Conservation (phyloP, 2,888 invertebrate species). For the Nymphalis urticae region DNA sequence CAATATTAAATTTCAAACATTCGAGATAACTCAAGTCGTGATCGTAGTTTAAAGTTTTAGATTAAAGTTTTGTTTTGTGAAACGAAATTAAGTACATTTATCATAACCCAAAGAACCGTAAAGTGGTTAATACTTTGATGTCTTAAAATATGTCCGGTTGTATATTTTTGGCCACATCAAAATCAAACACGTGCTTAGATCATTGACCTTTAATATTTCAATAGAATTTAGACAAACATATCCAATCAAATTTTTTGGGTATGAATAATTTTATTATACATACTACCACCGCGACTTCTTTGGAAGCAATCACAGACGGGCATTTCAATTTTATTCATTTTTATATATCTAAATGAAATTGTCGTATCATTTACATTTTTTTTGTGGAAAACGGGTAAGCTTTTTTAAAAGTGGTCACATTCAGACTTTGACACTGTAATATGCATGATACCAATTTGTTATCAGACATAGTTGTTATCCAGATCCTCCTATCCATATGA, state of each 20-base stretch:
- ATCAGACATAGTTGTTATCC: constrained; percentile 22
- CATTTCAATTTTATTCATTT: too few species aligned
- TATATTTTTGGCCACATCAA: constrained; percentile 26
- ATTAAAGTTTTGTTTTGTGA: background rate
- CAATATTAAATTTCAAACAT: constrained; percentile 11
- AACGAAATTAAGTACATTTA: background rate
- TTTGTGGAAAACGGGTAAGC: too few species aligned
- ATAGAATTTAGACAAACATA: constrained; percentile 1
- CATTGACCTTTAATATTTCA: constrained; percentile 29
- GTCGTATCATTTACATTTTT: too few species aligned
- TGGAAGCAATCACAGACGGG: too few species aligned
- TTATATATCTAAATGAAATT: too few species aligned
- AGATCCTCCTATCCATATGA: constrained; percentile 26
- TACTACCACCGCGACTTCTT: background rate
- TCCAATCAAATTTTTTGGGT: background rate
- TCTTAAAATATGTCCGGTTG: constrained; percentile 25
- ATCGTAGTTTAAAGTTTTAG: background rate
- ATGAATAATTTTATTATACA: too few species aligned
- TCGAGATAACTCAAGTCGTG: background rate
- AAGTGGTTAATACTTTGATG: constrained; percentile 26
- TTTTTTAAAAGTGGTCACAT: too few species aligned
- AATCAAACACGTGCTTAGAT: constrained; percentile 23
- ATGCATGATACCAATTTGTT: background rate
- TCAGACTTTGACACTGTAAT: too few species aligned
- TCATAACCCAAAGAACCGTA: background rate